Evolutionary conservation across 2,888 invertebrate genomes (phyloP).

Genomic region (Mycogona germanica): DNA sequence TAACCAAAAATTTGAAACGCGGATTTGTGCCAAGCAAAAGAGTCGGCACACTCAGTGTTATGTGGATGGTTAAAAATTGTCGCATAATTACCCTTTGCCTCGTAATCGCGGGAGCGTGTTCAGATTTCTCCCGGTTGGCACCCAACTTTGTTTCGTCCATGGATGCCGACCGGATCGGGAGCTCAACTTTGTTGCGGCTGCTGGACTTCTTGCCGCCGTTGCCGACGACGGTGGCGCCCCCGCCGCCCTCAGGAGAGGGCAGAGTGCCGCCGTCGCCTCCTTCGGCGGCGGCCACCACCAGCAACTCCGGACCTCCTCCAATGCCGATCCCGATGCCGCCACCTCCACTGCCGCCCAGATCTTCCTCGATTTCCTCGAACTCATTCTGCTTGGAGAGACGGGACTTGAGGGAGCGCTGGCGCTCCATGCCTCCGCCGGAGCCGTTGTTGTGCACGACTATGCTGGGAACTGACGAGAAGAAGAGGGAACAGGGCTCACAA

Average conservation of each 20-base stretch:
- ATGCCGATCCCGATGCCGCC: slow-evolving; percentile 25
- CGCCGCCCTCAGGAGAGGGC: too few relatives aligned
- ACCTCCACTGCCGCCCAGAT: too few relatives aligned
- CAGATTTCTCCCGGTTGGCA: slow-evolving; percentile 5
- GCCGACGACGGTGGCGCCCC: too few relatives aligned
- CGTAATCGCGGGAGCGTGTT: background rate
- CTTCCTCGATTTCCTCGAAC: slow-evolving; percentile 31
- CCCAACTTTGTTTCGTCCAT: background rate
- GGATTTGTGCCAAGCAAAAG: too few relatives aligned
- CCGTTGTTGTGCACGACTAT: slow-evolving; percentile 29
- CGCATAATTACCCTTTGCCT: slow-evolving; percentile 15
- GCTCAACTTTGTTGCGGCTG: background rate
- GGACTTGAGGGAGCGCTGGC: slow-evolving; percentile 22
- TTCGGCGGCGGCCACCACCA: background rate
- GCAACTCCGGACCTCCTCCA: too few relatives aligned
- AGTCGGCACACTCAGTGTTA: too few relatives aligned
- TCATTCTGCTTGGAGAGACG: slow-evolving; percentile 30
- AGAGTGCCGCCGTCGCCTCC: slow-evolving; percentile 4
- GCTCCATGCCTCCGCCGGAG: slow-evolving; percentile 21
- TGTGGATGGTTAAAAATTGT: too few relatives aligned
- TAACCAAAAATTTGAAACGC: too few relatives aligned
- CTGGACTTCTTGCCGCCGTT: background rate
- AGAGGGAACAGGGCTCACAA: background rate
- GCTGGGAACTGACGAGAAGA: slow-evolving; percentile 27
- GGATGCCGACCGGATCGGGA: background rate